Conservation (phyloP, 2,888 invertebrate species). For the Automeris io region DNA sequence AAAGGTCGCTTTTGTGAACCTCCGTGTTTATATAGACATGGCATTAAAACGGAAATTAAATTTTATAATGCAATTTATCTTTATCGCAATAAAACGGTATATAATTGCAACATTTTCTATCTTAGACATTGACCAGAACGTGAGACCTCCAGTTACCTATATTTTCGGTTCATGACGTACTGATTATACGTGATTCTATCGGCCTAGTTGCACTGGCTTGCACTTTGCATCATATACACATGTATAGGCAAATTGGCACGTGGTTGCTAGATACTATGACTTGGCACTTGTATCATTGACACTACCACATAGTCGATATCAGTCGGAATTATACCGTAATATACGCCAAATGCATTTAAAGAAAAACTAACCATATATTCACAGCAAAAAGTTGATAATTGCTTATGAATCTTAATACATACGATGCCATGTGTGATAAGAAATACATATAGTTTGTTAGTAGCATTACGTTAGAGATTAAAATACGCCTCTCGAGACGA, state of each 20-base stretch:
- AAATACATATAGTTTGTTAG: constrained; percentile 45
- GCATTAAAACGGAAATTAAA: constrained; percentile 20
- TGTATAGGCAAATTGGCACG: constrained; percentile 39
- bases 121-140: constrained; percentile 12
- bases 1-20: background rate
- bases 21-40: background rate
- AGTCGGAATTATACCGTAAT: constrained; percentile 17
- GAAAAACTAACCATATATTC: constrained; percentile 8
- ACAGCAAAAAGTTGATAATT: background rate
- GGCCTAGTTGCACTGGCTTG: constrained; percentile 31
- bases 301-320: constrained; percentile 20
- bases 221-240: constrained; percentile 21
- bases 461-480: constrained; percentile 41
- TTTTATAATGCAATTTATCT: constrained; percentile 29
- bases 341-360: constrained; percentile 12
- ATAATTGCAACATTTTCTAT: constrained; percentile 26
- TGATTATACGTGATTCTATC: constrained; percentile 11
- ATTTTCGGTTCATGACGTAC: constrained; percentile 1
- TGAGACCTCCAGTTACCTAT: background rate
- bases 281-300: constrained; percentile 50
- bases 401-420: constrained; percentile 20
- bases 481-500: constrained; percentile 47
- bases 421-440: constrained; percentile 23
- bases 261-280: constrained; percentile 45
- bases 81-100: constrained; percentile 23